Base-by-base conservation (phyloP, 2,113 vertebrate genomes). In the Pseudopipra pipra region DNA sequence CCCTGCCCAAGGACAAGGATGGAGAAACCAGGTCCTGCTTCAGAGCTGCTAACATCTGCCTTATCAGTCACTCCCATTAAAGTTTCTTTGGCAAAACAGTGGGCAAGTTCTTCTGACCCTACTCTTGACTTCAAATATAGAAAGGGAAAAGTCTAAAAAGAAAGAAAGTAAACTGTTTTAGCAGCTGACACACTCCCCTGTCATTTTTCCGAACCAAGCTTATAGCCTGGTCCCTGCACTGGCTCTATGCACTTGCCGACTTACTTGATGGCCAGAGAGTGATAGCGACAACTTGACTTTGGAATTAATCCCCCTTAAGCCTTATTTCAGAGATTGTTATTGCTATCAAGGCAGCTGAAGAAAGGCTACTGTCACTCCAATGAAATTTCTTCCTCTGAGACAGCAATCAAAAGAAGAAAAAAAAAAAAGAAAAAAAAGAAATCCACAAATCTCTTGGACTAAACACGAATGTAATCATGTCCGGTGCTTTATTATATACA, bases 241-340 rank as follows among this genome's bases (percentile, higher is more conserved):
- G 71, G 24, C 43, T 54, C 0, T 6, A 9, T 4, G 31, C 0
- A 0, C 51, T 39, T 5, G 2, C 35, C 1, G 0, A 43, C 0
- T 0, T 4, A 5, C 44, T 49, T 12, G 0, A 20, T 4, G 30
- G 82, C 24, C 67, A 33, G 74, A 65, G 56, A 78, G 35, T 0
- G 22, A 80, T 24, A 82, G 72, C 0, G 2, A 65, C 59, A 92
- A 91, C 78, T 66, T 70, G 92, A 91, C 71, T 87, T 61, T 37
- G 44, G 83, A 73, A 80, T 88, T 92, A 93, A 94, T 72, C 49
- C 22, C 3, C 35, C 44, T 61, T 78, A 75, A 81, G 39, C 85
- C 66, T 87, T 61, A 85, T 89, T 89, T 93, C 63, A 7, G 49
- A 86, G 84, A 93, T 94, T 63, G 62, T 80, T 63, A 67, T 70